phyloP scores from a whole-genome alignment of 2,888 invertebrate genomes.

The Pilophorus perplexus region DNA sequence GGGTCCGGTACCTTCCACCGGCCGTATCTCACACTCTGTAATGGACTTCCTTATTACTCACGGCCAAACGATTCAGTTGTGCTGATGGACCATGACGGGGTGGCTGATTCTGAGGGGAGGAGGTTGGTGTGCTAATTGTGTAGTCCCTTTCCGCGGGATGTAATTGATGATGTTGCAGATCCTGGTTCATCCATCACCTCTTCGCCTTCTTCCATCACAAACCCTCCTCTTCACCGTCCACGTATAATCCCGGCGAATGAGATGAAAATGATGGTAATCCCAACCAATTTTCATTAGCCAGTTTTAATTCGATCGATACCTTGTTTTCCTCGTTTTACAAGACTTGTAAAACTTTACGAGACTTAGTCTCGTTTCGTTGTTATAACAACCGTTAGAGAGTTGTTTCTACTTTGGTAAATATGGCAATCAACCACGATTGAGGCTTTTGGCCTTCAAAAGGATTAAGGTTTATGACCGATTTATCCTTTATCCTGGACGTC shows the following conservation, averaged over 20 bases:
- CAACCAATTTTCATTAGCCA: neutral
- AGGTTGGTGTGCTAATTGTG: conserved; percentile 15
- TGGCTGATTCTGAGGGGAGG: neutral
- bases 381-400: too few species aligned
- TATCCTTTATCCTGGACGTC: too few species aligned
- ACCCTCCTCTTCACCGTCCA: neutral
- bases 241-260: neutral
- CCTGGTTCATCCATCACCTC: conserved; percentile 13
- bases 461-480: too few species aligned
- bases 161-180: conserved; percentile 28
- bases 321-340: too few species aligned
- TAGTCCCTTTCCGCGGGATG: neutral
- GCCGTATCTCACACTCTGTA: too few species aligned
- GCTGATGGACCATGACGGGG: neutral
- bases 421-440: too few species aligned
- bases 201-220: conserved; percentile 11
- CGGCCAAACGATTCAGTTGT: neutral
- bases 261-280: neutral
- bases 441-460: too few species aligned
- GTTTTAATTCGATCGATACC: neutral
- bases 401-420: too few species aligned
- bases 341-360: too few species aligned
- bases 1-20: too few species aligned
- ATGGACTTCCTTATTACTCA: conserved; percentile 19
- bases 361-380: too few species aligned